Base-by-base conservation (phyloP, 2,888 invertebrate species). In the Minunthozetes semirufus region DNA sequence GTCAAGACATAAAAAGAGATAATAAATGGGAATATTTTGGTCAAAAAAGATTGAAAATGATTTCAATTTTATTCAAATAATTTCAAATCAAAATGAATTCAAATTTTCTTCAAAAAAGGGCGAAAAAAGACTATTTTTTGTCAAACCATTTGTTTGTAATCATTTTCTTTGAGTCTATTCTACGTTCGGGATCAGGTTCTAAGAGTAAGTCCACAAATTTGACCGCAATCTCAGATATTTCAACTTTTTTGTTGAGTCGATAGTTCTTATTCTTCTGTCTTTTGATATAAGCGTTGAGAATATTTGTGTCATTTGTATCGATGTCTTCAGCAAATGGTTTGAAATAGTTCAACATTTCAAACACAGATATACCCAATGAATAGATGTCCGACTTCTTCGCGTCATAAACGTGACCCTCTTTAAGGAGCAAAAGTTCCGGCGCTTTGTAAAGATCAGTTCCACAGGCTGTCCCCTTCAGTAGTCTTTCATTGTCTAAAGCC, bases 331-430 rank as follows among this genome's bases (percentile, higher is more conserved):
- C 66, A 71, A 73, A 77, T 9, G 77, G 77, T 68, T 59, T 63
- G 9, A 9, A 5, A 56, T 29, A 68, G 48, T 77, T 77, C 6
- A 77, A 6, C 76, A 72, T 71, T 56, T 76, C 76, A 25, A 72
- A 76, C 11, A 72, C 22, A 53, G 75, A 76, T 48, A 77, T 48
- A 53, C 77, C 77, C 53, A 77, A 33, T 27, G 76, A 59, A 59
- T 77, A 77, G n/a, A 77, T 70, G 50, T 77, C 77, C 1, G 77
- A 68, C n/a, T 29, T 42, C 13, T 68, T 66, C 17, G 77, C 63
- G 42, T 77, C 72, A 33, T 75, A 77, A 8, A 74, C 63, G 6
- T n/a, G 19, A 17, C 8, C 6, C n/a, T 66, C 13, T 17, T 13
- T 17, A 3, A 59, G 56, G n/a, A 25, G 59, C 8, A 72, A 19